These are phyloP conservation scores for Anabacerthia variegaticeps DNA, from an alignment of 2,797 vertebrate species.

Conservation along the genomic window DNA sequence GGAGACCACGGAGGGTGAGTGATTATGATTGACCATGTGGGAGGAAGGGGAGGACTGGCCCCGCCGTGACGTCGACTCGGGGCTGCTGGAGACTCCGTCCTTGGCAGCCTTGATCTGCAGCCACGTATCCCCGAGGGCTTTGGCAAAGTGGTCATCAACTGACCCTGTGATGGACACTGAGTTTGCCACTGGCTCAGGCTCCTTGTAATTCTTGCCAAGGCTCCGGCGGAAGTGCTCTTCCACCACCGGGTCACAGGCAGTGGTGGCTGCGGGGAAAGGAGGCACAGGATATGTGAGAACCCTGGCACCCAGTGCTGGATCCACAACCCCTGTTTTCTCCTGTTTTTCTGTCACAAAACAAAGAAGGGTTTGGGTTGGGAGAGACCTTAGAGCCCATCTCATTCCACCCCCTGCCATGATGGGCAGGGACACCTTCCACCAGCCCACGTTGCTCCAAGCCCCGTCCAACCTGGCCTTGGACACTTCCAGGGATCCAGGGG, in stretches of 20 bases:
- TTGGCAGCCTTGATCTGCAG: slow-evolving; percentile 96
- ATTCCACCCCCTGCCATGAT: neutral
- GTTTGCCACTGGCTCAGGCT: slow-evolving; percentile 92
- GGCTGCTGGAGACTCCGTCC: slow-evolving; percentile 81
- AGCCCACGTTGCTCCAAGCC: neutral
- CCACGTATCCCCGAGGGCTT: slow-evolving; percentile 97
- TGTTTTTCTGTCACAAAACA: rapidly evolving
- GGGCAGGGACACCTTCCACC: neutral
- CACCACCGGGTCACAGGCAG: slow-evolving; percentile 92
- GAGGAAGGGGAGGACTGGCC: slow-evolving; percentile 91
- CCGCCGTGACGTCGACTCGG: slow-evolving; percentile 86
- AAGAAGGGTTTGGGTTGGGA: too few species aligned
- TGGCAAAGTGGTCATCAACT: slow-evolving; percentile 98
- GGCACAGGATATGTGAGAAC: neutral
- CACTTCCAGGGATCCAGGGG: neutral
- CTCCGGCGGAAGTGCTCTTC: slow-evolving; percentile 98
- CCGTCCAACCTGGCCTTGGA: rapidly evolving
- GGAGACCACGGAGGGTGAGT: slow-evolving; percentile 95
- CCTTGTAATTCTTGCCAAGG: slow-evolving; percentile 98
- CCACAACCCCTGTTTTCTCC: rapidly evolving
- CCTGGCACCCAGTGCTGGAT: rapidly evolving
- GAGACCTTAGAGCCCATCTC: too few species aligned
- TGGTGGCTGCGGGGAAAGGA: slow-evolving; percentile 72
- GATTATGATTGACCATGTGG: slow-evolving; percentile 94
- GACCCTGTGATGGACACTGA: slow-evolving; percentile 98